Percentiles rank a stretch among this genome's conserved stretches.
phyloP scores from a whole-genome alignment of 2,797 vertebrate species.

The Todus mexicanus region DNA sequence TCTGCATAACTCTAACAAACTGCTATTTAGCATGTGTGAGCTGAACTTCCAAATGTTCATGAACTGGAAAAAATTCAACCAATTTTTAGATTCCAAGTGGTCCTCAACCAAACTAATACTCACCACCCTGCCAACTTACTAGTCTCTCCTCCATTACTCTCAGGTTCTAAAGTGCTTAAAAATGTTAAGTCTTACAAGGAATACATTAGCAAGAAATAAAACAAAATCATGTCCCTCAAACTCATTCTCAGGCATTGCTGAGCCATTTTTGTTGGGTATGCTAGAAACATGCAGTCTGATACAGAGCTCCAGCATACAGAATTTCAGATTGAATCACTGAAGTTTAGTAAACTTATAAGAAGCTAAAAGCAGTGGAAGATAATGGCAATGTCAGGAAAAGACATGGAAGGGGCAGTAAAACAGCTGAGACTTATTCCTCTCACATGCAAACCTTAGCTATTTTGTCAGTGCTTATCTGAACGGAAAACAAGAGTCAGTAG shows the following conservation, averaged over 20 bases:
- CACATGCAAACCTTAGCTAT: not conserved
- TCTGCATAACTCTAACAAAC: not conserved
- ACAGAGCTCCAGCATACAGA: not conserved
- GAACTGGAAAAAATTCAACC: not conserved
- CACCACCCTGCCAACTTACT: not conserved
- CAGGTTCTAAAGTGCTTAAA: not conserved
- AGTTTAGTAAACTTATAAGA: not conserved
- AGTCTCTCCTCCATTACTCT: not conserved
- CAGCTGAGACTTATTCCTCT: not conserved
- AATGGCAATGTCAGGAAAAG: not conserved
- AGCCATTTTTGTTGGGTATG: not conserved
- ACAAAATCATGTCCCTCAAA: not conserved
- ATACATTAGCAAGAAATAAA: not conserved
- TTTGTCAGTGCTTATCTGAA: not conserved
- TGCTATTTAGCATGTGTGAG: not conserved
- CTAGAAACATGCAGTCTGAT: not conserved
- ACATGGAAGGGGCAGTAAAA: not conserved
- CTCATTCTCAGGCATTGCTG: not conserved
- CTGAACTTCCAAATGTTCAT: not conserved
- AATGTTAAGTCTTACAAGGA: not conserved
- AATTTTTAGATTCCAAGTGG: not conserved
- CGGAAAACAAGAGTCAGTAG: not conserved
- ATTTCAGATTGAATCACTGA: not conserved
- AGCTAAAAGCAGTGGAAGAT: not conserved
- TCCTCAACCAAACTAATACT: not conserved